Evolutionary conservation across 2,797 vertebrate genomes (phyloP).

Genomic region (Crocodylus rhombifer): DNA sequence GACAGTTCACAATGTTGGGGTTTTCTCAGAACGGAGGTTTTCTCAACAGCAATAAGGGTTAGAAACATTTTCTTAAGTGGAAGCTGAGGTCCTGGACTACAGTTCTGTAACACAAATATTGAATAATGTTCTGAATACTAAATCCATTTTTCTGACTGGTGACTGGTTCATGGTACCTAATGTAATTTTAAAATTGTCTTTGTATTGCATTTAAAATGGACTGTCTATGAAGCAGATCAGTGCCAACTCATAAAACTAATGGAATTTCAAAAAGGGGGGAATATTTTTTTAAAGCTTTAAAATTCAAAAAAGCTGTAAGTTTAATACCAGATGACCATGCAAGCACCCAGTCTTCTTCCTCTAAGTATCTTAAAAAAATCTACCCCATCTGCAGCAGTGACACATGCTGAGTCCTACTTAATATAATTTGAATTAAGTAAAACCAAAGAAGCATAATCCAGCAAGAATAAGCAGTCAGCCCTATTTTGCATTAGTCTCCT

Average conservation of each 20-base stretch:
- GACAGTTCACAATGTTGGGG: too few species aligned
- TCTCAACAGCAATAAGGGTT: not conserved
- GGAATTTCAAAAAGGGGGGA: constrained; percentile 15
- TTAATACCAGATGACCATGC: not conserved
- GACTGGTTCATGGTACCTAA: not conserved
- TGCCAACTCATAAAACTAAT: not conserved
- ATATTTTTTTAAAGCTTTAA: not conserved
- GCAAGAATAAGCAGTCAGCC: not conserved
- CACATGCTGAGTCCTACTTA: not conserved
- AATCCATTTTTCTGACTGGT: not conserved
- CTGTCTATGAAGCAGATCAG: not conserved
- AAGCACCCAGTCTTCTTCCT: not conserved
- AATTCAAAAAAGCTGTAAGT: not conserved
- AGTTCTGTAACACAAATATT: not conserved
- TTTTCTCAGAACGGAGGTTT: not conserved
- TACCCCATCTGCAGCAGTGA: not conserved
- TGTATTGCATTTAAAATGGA: constrained; percentile 29
- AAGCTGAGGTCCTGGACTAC: not conserved
- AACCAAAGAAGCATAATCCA: not conserved
- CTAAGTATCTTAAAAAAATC: not conserved
- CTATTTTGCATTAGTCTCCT: not conserved
- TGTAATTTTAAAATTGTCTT: constrained; percentile 29
- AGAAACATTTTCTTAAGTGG: not conserved
- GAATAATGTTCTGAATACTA: not conserved
- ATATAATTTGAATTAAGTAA: constrained; percentile 11